phyloP scores from a whole-genome alignment of 2,113 vertebrate species.

The Poeciliopsis occidentalis region DNA sequence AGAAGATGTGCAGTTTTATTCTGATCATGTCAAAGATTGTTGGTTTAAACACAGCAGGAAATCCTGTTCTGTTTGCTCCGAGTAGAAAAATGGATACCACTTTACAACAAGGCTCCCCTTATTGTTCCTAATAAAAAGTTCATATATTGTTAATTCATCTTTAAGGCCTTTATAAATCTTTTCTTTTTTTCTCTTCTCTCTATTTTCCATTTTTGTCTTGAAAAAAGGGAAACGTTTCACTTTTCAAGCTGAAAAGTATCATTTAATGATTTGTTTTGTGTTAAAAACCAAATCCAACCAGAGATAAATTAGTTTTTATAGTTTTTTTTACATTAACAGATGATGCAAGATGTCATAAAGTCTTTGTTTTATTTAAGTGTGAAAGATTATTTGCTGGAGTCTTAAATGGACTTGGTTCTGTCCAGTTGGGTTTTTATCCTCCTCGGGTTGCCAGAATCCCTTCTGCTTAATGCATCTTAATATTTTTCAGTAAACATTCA shows the following conservation, averaged over 20 bases:
- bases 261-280: too few relatives aligned
- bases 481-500: not conserved
- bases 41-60: not conserved
- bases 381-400: not conserved
- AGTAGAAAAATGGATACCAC: not conserved
- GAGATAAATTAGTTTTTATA: not conserved
- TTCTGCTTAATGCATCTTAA: not conserved
- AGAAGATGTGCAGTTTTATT: not conserved
- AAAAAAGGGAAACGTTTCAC: too few relatives aligned
- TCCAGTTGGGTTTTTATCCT: not conserved
- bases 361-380: not conserved
- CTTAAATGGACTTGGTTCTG: not conserved
- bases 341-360: not conserved
- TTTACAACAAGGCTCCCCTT: too few relatives aligned
- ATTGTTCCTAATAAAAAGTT: too few relatives aligned
- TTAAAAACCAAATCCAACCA: too few relatives aligned
- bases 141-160: too few relatives aligned
- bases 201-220: too few relatives aligned
- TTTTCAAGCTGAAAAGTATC: too few relatives aligned
- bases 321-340: not conserved
- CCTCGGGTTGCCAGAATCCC: not conserved
- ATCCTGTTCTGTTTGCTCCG: not conserved
- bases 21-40: not conserved
- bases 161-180: too few relatives aligned
- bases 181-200: too few relatives aligned